Evolutionary conservation across 1,140 invertebrate species (phyloP).

Genomic region (Phocides pigmalion): DNA sequence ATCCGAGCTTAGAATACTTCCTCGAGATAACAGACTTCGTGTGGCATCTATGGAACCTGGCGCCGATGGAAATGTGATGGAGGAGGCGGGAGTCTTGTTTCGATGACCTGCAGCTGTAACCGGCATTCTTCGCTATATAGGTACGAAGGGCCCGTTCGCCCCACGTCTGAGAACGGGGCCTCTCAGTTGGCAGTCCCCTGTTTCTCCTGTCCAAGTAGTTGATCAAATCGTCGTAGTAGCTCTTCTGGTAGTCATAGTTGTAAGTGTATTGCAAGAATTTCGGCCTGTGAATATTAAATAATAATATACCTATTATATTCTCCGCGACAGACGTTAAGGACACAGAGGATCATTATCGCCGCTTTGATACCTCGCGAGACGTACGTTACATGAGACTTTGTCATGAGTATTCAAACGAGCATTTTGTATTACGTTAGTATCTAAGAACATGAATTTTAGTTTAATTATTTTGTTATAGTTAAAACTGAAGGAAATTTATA

Average conservation of each 20-base stretch:
- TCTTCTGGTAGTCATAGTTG: constrained; percentile 91
- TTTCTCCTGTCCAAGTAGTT: constrained; percentile 91
- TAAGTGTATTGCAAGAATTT: constrained; percentile 92
- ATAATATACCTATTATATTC: constrained; percentile 4
- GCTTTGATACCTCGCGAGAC: neutral
- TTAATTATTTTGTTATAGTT: too few relatives aligned
- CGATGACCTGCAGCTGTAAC: constrained; percentile 50
- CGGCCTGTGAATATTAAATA: constrained; percentile 84
- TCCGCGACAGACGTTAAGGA: neutral
- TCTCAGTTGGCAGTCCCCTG: constrained; percentile 87
- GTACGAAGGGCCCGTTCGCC: constrained; percentile 90
- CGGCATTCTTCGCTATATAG: constrained; percentile 81
- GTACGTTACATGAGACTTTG: too few relatives aligned
- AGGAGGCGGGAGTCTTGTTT: constrained; percentile 80
- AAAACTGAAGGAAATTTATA: too few relatives aligned
- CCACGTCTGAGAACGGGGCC: constrained; percentile 91
- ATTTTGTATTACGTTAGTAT: neutral
- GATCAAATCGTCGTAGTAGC: constrained; percentile 93
- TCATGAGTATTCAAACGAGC: neutral
- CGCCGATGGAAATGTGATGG: constrained; percentile 82
- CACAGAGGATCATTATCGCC: neutral
- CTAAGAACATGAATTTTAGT: too few relatives aligned
- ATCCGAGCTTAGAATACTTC: constrained; percentile 84
- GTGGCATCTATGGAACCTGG: constrained; percentile 85
- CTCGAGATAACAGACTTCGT: constrained; percentile 86